Conservation (phyloP, 1,140 invertebrate species). For the Eueides isabella region DNA sequence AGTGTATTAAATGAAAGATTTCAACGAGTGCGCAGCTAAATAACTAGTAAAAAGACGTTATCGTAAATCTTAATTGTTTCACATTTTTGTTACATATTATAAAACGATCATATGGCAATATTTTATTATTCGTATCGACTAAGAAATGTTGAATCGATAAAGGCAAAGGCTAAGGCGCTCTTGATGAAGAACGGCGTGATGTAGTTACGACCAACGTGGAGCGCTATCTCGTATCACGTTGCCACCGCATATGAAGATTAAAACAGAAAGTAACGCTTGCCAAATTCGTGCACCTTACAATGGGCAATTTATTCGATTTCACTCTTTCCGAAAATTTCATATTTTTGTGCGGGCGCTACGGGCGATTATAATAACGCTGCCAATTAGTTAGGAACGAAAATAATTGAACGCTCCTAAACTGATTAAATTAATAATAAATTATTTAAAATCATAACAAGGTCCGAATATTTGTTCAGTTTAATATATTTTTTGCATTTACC, state of each 20-base stretch:
- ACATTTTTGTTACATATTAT: background rate
- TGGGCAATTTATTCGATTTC: slow-evolving; percentile 79
- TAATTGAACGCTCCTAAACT: background rate
- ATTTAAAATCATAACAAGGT: no score
- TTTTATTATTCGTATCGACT: background rate
- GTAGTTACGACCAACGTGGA: slow-evolving; percentile 13
- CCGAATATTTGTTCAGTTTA: no score
- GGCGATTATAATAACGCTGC: slow-evolving; percentile 14
- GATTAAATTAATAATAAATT: no score
- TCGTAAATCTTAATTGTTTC: background rate
- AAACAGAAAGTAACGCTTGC: slow-evolving; percentile 74
- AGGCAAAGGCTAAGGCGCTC: slow-evolving; percentile 47
- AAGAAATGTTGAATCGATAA: slow-evolving; percentile 40
- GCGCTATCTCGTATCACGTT: slow-evolving; percentile 46
- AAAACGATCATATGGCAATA: background rate
- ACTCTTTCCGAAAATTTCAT: slow-evolving; percentile 76
- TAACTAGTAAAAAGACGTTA: background rate
- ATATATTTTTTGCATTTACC: no score
- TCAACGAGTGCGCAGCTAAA: background rate
- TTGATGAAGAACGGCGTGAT: slow-evolving; percentile 19
- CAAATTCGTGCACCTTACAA: slow-evolving; percentile 76
- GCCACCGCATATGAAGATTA: slow-evolving; percentile 59
- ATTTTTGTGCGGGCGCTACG: slow-evolving; percentile 54
- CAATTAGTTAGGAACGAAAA: background rate
- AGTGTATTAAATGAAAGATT: background rate